These are phyloP conservation scores for Thalassoma bifasciatum DNA, from an alignment of 2,113 vertebrate species.

Conservation along the genomic window DNA sequence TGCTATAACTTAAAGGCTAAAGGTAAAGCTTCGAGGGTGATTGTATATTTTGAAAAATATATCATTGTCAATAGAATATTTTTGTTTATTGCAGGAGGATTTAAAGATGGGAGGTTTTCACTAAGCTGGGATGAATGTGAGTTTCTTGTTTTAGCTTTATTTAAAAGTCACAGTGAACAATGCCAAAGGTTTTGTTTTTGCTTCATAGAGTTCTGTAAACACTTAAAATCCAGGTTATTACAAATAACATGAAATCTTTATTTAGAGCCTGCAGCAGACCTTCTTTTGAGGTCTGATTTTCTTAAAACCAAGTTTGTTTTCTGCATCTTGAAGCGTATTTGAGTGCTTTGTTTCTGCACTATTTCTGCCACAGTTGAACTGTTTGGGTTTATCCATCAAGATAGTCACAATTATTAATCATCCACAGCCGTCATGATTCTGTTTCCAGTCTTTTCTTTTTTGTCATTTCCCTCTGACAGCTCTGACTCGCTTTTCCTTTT, in stretches of 20 bases:
- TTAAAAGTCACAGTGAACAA: slow-evolving; percentile 57
- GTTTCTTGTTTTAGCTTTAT: slow-evolving; percentile 50
- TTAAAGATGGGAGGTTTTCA: slow-evolving; percentile 28
- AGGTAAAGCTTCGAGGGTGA: slow-evolving; percentile 14
- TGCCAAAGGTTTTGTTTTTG: slow-evolving; percentile 79
- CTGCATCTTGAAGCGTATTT: slow-evolving; percentile 17
- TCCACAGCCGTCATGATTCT: slow-evolving; percentile 11
- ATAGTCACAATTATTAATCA: slow-evolving; percentile 27
- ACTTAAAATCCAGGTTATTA: slow-evolving; percentile 52
- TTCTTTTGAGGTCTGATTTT: slow-evolving; percentile 25
- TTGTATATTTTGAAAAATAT: not conserved
- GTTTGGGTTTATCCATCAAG: slow-evolving; percentile 60
- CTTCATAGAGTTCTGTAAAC: slow-evolving; percentile 24
- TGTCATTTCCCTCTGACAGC: slow-evolving; percentile 5
- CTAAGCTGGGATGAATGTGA: slow-evolving; percentile 26
- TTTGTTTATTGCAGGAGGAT: slow-evolving; percentile 30
- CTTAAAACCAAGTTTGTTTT: slow-evolving; percentile 25
- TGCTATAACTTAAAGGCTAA: slow-evolving; percentile 30
- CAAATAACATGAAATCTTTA: slow-evolving; percentile 4
- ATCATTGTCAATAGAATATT: not conserved
- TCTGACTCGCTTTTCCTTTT: not conserved
- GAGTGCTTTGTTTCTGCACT: slow-evolving; percentile 48
- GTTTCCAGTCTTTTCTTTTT: slow-evolving; percentile 16
- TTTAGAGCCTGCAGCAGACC: no score
- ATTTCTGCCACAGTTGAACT: slow-evolving; percentile 77